A percentile compares a stretch with the other conserved stretches of the same genome.
Evolutionary conservation across 2,797 vertebrate genomes (phyloP).

Genomic region (Falco rusticolus): DNA sequence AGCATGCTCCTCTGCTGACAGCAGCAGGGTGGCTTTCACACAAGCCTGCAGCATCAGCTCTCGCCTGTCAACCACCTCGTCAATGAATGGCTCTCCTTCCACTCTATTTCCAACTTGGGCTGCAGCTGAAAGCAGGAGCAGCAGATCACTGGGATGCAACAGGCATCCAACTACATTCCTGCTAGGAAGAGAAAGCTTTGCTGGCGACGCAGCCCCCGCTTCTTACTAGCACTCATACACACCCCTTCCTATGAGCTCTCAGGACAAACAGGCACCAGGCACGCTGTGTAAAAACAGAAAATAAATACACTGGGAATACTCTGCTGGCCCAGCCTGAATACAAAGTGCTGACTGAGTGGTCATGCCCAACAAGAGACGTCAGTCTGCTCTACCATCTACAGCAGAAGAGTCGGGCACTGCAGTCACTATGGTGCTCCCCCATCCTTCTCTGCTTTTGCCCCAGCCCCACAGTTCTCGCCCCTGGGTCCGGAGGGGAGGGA

Average conservation of each 20-base stretch:
- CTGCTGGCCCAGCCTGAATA: conserved; percentile 36
- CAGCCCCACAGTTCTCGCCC: neutral
- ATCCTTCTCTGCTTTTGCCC: neutral
- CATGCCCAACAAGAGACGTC: neutral
- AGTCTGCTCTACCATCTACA: neutral
- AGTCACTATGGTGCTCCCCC: neutral
- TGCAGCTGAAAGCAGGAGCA: conserved; percentile 47
- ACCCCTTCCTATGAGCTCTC: conserved; percentile 3
- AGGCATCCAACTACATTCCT: neutral
- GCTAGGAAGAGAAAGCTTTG: conserved; percentile 42
- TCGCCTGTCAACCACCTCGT: conserved; percentile 39
- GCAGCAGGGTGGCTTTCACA: neutral
- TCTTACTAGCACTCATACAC: neutral
- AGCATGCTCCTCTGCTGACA: neutral
- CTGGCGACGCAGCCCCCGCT: neutral
- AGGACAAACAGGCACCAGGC: conserved; percentile 37
- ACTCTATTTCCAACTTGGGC: neutral
- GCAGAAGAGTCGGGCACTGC: neutral
- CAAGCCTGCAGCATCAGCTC: conserved; percentile 18
- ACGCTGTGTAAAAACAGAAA: conserved; percentile 64
- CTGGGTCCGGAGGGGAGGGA: neutral
- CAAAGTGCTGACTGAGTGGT: conserved; percentile 55
- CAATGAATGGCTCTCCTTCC: conserved; percentile 54
- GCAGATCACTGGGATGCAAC: conserved; percentile 14
- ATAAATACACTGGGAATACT: conserved; percentile 65